These are phyloP conservation scores for Apamea epomidion DNA, from an alignment of 2,888 invertebrate species.

Conservation along the genomic window DNA sequence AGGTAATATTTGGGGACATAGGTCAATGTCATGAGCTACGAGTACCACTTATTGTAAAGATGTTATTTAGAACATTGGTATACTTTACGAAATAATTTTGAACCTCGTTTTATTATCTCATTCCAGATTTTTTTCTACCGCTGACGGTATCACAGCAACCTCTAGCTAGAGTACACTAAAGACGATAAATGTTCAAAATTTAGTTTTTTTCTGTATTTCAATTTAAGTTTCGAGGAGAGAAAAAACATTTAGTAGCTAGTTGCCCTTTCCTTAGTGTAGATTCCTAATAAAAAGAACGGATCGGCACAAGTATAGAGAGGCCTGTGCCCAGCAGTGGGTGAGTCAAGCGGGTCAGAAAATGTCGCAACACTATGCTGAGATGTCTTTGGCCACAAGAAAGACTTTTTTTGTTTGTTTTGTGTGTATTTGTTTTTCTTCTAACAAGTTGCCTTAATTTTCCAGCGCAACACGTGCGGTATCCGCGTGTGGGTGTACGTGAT, in stretches of 20 bases:
- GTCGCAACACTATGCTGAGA: too few species aligned
- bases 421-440: not conserved
- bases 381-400: not conserved
- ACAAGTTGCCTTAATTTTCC: not conserved
- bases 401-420: not conserved
- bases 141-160: not conserved
- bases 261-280: not conserved
- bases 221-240: not conserved
- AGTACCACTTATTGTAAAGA: not conserved
- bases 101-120: not conserved
- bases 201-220: not conserved
- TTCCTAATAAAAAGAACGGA: not conserved
- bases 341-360: too few species aligned
- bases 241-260: not conserved
- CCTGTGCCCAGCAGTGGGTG: not conserved
- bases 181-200: not conserved
- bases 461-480: constrained; percentile 75
- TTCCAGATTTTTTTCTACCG: not conserved
- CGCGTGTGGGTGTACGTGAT: constrained; percentile 81
- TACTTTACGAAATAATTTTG: not conserved
- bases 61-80: not conserved
- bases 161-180: not conserved
- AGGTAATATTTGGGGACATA: not conserved
- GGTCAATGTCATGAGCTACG: not conserved
- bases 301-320: not conserved